These are phyloP conservation scores for Sebastes baramenuke DNA, from an alignment of 2,797 vertebrate genomes.

Conservation along the genomic window DNA sequence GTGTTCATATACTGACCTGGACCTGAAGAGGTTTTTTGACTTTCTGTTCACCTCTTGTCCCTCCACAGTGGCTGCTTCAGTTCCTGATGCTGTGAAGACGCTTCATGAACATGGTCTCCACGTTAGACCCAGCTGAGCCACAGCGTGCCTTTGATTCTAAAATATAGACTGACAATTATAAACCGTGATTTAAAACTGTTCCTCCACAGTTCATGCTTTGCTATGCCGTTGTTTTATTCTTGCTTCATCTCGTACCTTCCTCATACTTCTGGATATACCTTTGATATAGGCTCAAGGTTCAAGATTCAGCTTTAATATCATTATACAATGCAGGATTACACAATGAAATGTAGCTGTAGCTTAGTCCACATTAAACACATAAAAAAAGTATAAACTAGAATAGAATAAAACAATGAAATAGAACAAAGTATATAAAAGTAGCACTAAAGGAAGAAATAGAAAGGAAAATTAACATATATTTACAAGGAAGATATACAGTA, in stretches of 20 bases:
- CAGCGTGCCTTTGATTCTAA: neutral
- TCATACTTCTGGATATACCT: neutral
- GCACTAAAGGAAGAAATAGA: neutral
- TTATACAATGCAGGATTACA: neutral
- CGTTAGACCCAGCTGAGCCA: conserved; percentile 3
- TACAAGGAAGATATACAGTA: neutral
- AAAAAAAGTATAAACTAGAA: neutral
- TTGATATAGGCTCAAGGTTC: neutral
- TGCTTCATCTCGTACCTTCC: neutral
- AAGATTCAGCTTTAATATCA: neutral
- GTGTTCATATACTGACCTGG: neutral
- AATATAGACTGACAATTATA: neutral
- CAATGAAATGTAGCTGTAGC: neutral
- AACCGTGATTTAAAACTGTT: neutral
- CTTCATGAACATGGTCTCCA: conserved; percentile 6
- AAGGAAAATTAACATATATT: neutral
- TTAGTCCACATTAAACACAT: neutral
- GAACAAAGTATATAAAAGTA: neutral
- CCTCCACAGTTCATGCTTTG: neutral
- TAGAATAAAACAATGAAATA: neutral
- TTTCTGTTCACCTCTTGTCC: neutral
- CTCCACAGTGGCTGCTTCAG: conserved; percentile 80
- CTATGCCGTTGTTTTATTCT: neutral
- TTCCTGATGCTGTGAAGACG: conserved; percentile 76
- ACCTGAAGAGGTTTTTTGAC: neutral